phyloP scores from a whole-genome alignment of 35 echinoderm and acorn worm species.

The Chiridota heheva region DNA sequence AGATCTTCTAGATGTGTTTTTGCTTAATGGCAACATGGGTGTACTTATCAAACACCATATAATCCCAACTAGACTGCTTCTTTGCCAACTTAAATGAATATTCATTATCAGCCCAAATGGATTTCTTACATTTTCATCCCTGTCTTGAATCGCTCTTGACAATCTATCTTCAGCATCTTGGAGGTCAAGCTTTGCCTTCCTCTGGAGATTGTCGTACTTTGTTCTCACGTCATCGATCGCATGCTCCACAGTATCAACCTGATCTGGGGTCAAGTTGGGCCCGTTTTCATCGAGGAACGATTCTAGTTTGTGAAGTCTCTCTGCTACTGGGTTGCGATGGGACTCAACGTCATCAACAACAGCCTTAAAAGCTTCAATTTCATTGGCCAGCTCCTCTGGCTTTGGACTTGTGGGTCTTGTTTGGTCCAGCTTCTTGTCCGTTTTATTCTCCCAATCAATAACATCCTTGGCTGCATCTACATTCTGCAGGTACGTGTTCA shows the following conservation, averaged over 20 bases:
- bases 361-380: slow-evolving; percentile 68
- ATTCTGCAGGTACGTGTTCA: slow-evolving; percentile 54
- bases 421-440: slow-evolving; percentile 62
- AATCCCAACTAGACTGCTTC: no score
- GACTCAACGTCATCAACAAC: slow-evolving; percentile 61
- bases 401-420: slow-evolving; percentile 58
- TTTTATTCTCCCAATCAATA: slow-evolving; percentile 51
- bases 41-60: no score
- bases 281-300: slow-evolving; percentile 54
- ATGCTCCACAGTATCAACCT: slow-evolving; percentile 45
- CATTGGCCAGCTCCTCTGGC: slow-evolving; percentile 64
- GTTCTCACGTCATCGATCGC: slow-evolving; percentile 54
- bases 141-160: slow-evolving; percentile 51
- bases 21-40: no score
- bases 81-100: no score
- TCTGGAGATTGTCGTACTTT: slow-evolving; percentile 61
- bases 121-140: slow-evolving; percentile 70
- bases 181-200: slow-evolving; percentile 38
- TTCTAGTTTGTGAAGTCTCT: slow-evolving; percentile 56
- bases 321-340: slow-evolving; percentile 70
- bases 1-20: no score
- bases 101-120: no score
- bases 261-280: slow-evolving; percentile 58
- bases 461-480: slow-evolving; percentile 58
- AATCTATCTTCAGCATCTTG: slow-evolving; percentile 53